Base-by-base conservation (phyloP, 2,797 vertebrate genomes). In the Lithobates pipiens region DNA sequence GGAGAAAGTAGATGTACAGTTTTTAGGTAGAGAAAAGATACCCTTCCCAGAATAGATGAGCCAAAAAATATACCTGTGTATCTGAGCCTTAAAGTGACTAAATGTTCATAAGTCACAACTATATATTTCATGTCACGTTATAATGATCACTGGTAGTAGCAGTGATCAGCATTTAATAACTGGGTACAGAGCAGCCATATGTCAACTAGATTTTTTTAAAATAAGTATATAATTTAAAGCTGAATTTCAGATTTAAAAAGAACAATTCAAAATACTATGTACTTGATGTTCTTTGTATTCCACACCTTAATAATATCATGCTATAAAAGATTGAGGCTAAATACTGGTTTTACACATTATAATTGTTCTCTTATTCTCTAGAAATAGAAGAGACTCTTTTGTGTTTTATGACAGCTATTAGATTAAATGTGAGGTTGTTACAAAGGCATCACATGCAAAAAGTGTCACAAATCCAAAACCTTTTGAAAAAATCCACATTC, bases 361-460 rank as follows among this genome's bases (percentile, higher is more conserved):
- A 85, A 79, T 85, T 83, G 76, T 88, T 82, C 75, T 39, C 21
- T 68, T 83, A 21, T 84, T 79, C 63, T 16, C 63, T 9, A 76
- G 50, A 69, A 69, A 69, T 67, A 54, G 67, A 88, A 23, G n/a
- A 13, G 63, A 70, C 61, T 79, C 50, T 76, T 88, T 86, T 67
- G 15, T 44, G 75, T 75, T 81, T 69, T 88, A 85, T 74, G 54
- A 74, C 54, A 83, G 79, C 50, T 11, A 2, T 1, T 65, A 83
- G 80, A 36, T 85, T 82, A 79, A 76, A 67, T 3, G 65, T 44
- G 54, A 83, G 76, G 83, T 73, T 70, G 70, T 77, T 85, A 73
- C 13, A 79, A 85, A 70, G 79, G 67, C 32, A 80, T 86, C 79
- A 75, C 32, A 27, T 42, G 0, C 44, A 70, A 82, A 83, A 2